Evolutionary conservation across 2,113 vertebrate genomes (phyloP).

Genomic region (Solea senegalensis): DNA sequence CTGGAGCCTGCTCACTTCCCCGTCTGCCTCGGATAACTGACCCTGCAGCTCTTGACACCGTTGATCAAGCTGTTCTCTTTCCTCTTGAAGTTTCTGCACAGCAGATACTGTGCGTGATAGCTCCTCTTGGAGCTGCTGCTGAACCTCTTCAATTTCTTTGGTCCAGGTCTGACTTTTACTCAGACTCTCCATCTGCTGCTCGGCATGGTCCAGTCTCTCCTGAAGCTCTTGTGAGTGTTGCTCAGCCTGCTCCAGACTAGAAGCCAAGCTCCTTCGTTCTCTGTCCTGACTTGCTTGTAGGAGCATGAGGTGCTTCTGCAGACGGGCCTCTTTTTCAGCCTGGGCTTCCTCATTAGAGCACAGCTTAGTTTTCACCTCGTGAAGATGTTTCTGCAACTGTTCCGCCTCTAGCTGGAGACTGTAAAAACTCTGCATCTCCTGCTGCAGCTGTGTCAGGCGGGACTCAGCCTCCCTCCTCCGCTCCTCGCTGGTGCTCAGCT

Average conservation of each 20-base stretch:
- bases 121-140: conserved; percentile 74
- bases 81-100: conserved; percentile 83
- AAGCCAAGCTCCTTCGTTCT: conserved; percentile 86
- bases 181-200: conserved; percentile 56
- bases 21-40: conserved; percentile 81
- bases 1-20: conserved; percentile 80
- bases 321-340: conserved; percentile 85
- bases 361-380: conserved; percentile 83
- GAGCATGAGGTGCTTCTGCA: conserved; percentile 87
- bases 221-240: conserved; percentile 84
- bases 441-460: conserved; percentile 76
- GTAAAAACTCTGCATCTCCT: conserved; percentile 83
- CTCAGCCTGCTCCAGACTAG: conserved; percentile 85
- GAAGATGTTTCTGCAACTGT: conserved; percentile 80
- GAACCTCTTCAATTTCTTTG: conserved; percentile 60
- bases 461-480: conserved; percentile 83
- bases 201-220: conserved; percentile 82
- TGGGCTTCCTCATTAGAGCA: conserved; percentile 83
- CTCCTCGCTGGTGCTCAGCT: conserved; percentile 81
- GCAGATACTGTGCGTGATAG: conserved; percentile 51
- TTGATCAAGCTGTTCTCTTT: conserved; percentile 77
- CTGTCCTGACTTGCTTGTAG: conserved; percentile 90
- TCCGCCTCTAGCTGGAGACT: conserved; percentile 84
- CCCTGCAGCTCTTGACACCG: conserved; percentile 88
- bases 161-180: conserved; percentile 42